Evolutionary conservation across 2,797 vertebrate species (phyloP), one percentile per base, ranked within the genome.

Genomic region (Onychomys torridus): DNA sequence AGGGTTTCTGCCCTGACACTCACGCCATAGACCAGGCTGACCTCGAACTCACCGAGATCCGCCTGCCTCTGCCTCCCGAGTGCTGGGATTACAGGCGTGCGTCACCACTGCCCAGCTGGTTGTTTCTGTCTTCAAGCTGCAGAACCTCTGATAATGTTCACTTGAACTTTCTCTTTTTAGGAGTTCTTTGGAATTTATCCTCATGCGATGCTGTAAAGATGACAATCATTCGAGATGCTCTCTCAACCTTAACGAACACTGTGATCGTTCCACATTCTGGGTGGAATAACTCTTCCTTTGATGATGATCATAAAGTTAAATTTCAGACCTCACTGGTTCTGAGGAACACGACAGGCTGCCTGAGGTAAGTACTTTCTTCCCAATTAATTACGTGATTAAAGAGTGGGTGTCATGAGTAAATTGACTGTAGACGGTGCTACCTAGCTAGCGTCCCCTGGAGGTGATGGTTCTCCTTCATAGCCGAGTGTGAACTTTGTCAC

Each of bases 261-360:
- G 99, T 99, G 99, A 99, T 99, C 83, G 99, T 99, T 99, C 99
- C 99, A 40, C 99, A 99, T 97, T 99, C 99, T 0, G 99, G 99
- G 49, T 99, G 99, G 99, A 99, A 99, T 99, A 99, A 99, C 98
- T 99, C 99, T 96, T 99, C 99, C 97, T 99, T 99, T 67, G 99
- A 99, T 59, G 99, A 99, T 27, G 99, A 99, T 98, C 99, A 99
- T 98, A 99, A 99, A 98, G 99, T 99, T 46, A 99, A 99, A 97
- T 99, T 99, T 96, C 99, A 99, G 98, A 99, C 99, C n/a, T 99
- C 99, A 23, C 98, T 99, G 10, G 99, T 99, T 97, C 98, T 99
- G 37, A 99, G 99, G 97, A 99, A 99, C 97, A 99, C 99, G 17
- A 99, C 99, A 0, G 99, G 99, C 96, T 99, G 99, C 96, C 98